A percentile compares a stretch with the other conserved stretches of the same genome.
phyloP scores from a whole-genome alignment of 2,888 invertebrate genomes.

The Rhagonycha fulva region DNA sequence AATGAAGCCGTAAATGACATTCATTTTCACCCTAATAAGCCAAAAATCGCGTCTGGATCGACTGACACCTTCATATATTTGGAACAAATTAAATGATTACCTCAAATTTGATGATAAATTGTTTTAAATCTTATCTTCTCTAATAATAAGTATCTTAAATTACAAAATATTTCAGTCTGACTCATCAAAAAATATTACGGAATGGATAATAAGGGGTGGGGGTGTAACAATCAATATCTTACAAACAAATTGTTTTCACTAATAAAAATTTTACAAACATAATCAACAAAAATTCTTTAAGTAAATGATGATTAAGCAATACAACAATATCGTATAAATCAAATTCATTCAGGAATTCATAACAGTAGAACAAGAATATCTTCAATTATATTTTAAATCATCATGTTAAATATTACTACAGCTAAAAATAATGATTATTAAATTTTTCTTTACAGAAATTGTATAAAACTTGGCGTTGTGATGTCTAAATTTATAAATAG shows the following conservation, averaged over 20 bases:
- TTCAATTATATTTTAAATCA: background rate
- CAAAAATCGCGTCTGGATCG: slow-evolving; percentile 89
- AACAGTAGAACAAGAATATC: background rate
- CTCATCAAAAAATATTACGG: too few species aligned
- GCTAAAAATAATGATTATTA: background rate
- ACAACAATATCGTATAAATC: background rate
- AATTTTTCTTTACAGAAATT: background rate
- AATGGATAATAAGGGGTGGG: too few species aligned
- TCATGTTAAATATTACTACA: background rate
- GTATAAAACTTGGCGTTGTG: background rate
- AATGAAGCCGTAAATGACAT: slow-evolving; percentile 96
- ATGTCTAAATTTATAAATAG: too few species aligned
- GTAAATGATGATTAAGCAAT: background rate
- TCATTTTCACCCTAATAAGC: slow-evolving; percentile 92
- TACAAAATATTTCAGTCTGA: too few species aligned
- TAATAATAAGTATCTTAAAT: too few species aligned
- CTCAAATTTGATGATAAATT: too few species aligned
- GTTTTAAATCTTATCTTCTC: too few species aligned
- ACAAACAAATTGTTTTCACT: too few species aligned
- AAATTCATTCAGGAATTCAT: background rate
- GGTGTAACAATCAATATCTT: too few species aligned
- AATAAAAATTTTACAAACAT: background rate
- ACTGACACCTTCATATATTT: slow-evolving; percentile 95
- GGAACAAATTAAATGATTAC: slow-evolving; percentile 82
- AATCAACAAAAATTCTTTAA: background rate